Conservation (phyloP, 2,113 vertebrate species). For the Calidris pugnax region DNA sequence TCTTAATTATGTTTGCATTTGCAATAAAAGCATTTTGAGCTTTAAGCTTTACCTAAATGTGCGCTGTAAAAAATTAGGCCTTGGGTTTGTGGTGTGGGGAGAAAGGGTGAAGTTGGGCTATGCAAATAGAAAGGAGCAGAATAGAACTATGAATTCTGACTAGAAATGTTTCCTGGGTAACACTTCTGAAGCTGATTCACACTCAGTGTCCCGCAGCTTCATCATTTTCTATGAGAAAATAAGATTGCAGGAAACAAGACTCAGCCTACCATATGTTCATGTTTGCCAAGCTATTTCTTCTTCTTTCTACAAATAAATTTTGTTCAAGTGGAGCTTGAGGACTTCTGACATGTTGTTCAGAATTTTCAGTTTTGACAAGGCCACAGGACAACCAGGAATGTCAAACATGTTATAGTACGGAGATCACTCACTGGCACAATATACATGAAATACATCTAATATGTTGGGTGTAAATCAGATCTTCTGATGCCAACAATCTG, state of each 20-base stretch:
- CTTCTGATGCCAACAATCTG: conserved; percentile 3
- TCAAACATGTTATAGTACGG: not conserved
- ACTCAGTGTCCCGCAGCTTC: not conserved
- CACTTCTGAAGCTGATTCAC: not conserved
- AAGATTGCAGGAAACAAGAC: not conserved
- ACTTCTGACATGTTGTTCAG: not conserved
- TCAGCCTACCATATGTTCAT: not conserved
- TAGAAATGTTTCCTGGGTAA: not conserved
- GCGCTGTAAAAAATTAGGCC: not conserved
- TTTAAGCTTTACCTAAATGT: not conserved
- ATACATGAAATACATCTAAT: not conserved
- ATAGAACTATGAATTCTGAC: not conserved
- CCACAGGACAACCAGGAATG: conserved; percentile 6
- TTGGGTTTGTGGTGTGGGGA: not conserved
- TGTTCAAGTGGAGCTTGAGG: not conserved
- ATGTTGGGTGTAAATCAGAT: not conserved
- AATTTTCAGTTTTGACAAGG: not conserved
- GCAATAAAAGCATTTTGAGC: not conserved
- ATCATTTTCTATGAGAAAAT: not conserved
- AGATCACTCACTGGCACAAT: fast-evolving
- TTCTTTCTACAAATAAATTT: not conserved
- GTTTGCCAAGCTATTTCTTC: not conserved
- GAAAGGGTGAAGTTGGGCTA: not conserved
- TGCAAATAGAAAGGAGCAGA: not conserved
- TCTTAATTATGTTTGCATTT: not conserved